phyloP scores from a whole-genome alignment of 1,140 invertebrate genomes.

The Physella acuta region DNA sequence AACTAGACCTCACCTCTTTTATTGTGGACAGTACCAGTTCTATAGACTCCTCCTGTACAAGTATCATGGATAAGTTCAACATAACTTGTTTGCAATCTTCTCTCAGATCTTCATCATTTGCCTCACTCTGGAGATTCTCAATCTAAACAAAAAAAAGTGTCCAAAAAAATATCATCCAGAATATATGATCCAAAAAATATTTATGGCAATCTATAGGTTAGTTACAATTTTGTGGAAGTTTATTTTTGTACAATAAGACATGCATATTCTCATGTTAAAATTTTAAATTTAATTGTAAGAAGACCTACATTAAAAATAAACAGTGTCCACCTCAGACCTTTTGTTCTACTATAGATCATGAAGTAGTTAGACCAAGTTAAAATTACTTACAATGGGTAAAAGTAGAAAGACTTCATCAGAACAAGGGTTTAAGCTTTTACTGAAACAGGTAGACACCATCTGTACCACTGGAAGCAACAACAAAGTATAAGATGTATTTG shows the following conservation, averaged over 20 bases:
- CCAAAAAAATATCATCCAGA: background rate
- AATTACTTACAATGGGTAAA: slow-evolving; percentile 60
- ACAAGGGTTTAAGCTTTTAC: slow-evolving; percentile 61
- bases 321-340: too few species aligned
- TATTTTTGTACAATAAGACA: too few species aligned
- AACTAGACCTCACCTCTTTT: slow-evolving; percentile 60
- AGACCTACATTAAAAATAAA: too few species aligned
- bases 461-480: slow-evolving; percentile 63
- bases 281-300: too few species aligned
- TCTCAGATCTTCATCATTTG: slow-evolving; percentile 77
- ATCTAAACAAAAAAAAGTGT: slow-evolving; percentile 58
- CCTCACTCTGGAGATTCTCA: slow-evolving; percentile 76
- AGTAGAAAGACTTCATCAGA: slow-evolving; percentile 67
- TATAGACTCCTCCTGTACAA: slow-evolving; percentile 61
- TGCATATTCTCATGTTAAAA: too few species aligned
- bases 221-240: too few species aligned
- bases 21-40: slow-evolving; percentile 62
- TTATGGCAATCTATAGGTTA: too few species aligned
- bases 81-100: slow-evolving; percentile 70
- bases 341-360: too few species aligned
- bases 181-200: background rate
- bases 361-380: slow-evolving; percentile 18
- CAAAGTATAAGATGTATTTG: too few species aligned
- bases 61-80: slow-evolving; percentile 65
- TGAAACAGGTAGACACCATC: slow-evolving; percentile 58